Conservation (phyloP, 2,797 vertebrate species). For the Gymnocypris eckloni region DNA sequence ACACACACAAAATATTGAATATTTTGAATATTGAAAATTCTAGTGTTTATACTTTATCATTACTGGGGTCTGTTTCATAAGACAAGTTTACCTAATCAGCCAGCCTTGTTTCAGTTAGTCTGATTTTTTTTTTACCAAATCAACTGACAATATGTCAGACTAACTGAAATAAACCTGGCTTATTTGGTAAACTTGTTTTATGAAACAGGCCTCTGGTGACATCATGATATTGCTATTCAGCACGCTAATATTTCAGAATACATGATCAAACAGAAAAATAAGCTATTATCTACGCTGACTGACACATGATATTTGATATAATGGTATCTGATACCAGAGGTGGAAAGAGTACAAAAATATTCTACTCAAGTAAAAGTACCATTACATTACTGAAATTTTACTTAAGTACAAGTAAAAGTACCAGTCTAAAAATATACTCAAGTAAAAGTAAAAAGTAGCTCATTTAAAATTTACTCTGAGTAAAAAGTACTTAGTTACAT, state of each 20-base stretch:
- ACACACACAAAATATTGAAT: no score
- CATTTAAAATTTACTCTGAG: no score
- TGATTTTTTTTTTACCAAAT: background rate
- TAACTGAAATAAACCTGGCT: background rate
- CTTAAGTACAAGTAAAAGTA: no score
- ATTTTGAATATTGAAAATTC: background rate
- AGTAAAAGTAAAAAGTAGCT: no score
- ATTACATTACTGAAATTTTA: no score
- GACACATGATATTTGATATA: slow-evolving; percentile 28
- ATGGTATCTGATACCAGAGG: slow-evolving; percentile 13
- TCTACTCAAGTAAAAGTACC: no score
- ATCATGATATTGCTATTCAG: background rate
- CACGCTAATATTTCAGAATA: background rate
- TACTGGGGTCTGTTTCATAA: background rate
- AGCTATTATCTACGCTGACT: slow-evolving; percentile 10
- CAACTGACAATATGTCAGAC: background rate
- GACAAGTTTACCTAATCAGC: background rate
- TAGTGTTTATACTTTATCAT: background rate
- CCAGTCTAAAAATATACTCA: no score
- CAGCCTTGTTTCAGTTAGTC: background rate
- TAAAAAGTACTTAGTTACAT: no score
- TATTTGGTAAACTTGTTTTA: background rate
- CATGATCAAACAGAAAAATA: background rate
- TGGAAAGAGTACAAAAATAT: no score
- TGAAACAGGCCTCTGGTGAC: background rate